phyloP scores from a whole-genome alignment of 2,888 invertebrate species.

The Drosophila kuntzei region DNA sequence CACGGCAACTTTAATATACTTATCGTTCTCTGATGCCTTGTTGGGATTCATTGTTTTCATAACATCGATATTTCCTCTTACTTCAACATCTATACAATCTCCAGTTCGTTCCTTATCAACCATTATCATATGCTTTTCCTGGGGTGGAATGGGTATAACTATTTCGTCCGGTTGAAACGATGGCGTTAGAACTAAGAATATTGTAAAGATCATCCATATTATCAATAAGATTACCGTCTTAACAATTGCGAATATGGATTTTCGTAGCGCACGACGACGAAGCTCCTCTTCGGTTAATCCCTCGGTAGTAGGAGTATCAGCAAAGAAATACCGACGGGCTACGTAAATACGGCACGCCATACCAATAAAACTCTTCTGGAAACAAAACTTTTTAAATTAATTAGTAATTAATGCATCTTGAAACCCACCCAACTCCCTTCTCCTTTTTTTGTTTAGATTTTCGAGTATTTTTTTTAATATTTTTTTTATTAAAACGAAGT shows the following conservation, averaged over 20 bases:
- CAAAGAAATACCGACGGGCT: neutral
- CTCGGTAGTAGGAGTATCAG: too few species aligned
- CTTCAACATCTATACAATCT: neutral
- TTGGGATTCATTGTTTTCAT: neutral
- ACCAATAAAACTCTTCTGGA: neutral
- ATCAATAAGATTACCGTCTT: neutral
- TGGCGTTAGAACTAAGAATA: neutral
- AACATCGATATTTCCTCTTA: constrained; percentile 6
- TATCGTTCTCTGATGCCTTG: too few species aligned
- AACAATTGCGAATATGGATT: neutral
- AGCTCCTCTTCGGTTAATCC: constrained; percentile 1
- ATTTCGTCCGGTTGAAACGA: neutral
- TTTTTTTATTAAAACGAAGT: neutral
- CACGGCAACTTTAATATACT: neutral
- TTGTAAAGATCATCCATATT: neutral
- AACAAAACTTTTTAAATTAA: neutral
- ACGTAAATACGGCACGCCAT: constrained; percentile 1
- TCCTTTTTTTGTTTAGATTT: neutral
- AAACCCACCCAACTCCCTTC: neutral
- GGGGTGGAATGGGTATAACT: neutral
- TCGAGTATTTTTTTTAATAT: neutral
- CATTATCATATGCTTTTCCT: neutral
- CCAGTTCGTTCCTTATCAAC: neutral
- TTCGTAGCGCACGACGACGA: neutral
- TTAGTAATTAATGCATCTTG: neutral